Percentiles rank a stretch among this genome's conserved stretches.
Conservation (phyloP, 2,113 vertebrate species). For the Nansenia antarctica region DNA sequence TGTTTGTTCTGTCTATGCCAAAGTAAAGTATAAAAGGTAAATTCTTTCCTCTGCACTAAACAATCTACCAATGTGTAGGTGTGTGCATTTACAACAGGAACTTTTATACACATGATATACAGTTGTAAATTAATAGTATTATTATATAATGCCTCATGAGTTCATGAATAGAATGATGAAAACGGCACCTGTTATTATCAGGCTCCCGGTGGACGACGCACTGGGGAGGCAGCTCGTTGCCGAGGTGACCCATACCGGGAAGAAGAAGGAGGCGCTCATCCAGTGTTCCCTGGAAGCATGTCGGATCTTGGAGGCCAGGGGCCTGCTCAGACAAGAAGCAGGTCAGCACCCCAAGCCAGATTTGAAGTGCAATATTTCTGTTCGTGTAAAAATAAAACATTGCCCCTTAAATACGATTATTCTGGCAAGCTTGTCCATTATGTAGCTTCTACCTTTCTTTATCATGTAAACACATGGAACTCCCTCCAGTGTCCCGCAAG, state of each 20-base stretch:
- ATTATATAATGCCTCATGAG: not conserved
- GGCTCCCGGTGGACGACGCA: slow-evolving; percentile 92
- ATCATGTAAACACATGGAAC: too few relatives aligned
- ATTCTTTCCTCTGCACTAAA: not conserved
- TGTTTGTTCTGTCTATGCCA: not conserved
- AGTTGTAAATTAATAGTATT: not conserved
- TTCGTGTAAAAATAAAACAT: too few relatives aligned
- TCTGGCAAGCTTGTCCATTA: too few relatives aligned
- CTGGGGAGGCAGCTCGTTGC: slow-evolving; percentile 90
- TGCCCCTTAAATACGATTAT: too few relatives aligned
- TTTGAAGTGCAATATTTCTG: too few relatives aligned
- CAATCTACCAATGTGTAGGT: not conserved
- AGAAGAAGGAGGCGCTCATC: slow-evolving; percentile 92
- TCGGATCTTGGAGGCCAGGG: slow-evolving; percentile 91
- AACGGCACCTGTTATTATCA: slow-evolving; percentile 37
- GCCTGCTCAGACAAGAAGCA: slow-evolving; percentile 94
- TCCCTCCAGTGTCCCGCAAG: slow-evolving; percentile 87
- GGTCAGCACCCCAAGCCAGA: too few relatives aligned
- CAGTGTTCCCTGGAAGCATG: slow-evolving; percentile 94
- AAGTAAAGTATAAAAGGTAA: not conserved
- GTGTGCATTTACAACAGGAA: not conserved
- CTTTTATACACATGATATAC: not conserved
- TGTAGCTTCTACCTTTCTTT: too few relatives aligned
- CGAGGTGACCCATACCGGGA: slow-evolving; percentile 89
- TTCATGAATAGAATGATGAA: not conserved